Conservation (phyloP, 2,113 vertebrate species). For the Xerus inauris region DNA sequence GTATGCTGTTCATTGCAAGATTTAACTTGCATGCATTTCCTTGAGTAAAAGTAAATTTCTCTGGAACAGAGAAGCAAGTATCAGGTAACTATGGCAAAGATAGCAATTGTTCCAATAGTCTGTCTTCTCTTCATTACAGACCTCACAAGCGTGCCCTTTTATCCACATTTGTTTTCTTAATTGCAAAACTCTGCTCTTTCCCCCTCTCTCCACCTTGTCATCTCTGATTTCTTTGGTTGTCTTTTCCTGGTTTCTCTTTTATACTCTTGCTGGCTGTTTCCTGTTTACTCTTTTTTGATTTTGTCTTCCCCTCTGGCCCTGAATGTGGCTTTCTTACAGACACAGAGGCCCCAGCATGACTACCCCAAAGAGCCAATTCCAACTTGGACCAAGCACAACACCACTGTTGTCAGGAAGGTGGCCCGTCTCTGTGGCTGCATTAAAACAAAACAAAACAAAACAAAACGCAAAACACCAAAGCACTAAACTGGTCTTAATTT, state of each 20-base stretch:
- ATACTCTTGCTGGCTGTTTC: conserved; percentile 84
- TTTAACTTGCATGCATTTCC: conserved; percentile 76
- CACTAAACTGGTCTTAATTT: conserved; percentile 76
- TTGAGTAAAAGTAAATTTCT: conserved; percentile 65
- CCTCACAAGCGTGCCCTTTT: conserved; percentile 44
- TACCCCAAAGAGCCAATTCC: conserved; percentile 83
- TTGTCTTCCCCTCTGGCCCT: conserved; percentile 81
- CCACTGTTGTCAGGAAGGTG: conserved; percentile 85
- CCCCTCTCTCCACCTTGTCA: conserved; percentile 71
- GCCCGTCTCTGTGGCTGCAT: conserved; percentile 79
- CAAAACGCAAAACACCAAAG: conserved; percentile 58
- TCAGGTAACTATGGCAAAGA: conserved; percentile 78
- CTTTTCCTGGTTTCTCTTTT: conserved; percentile 85
- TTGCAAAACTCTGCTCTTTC: conserved; percentile 56
- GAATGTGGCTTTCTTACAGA: conserved; percentile 89
- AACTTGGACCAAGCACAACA: conserved; percentile 84
- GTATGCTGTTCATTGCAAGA: conserved; percentile 72
- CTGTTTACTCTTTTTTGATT: conserved; percentile 86
- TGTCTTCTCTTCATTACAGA: conserved; percentile 3
- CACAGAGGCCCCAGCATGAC: conserved; percentile 88
- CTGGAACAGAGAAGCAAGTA: conserved; percentile 78
- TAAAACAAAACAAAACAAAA: conserved; percentile 78
- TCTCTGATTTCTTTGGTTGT: conserved; percentile 75
- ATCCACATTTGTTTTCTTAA: conserved; percentile 41
- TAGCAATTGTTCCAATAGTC: conserved; percentile 37